These are phyloP conservation scores for Diuraphis noxia DNA, from an alignment of 1,140 invertebrate genomes.

Conservation along the genomic window DNA sequence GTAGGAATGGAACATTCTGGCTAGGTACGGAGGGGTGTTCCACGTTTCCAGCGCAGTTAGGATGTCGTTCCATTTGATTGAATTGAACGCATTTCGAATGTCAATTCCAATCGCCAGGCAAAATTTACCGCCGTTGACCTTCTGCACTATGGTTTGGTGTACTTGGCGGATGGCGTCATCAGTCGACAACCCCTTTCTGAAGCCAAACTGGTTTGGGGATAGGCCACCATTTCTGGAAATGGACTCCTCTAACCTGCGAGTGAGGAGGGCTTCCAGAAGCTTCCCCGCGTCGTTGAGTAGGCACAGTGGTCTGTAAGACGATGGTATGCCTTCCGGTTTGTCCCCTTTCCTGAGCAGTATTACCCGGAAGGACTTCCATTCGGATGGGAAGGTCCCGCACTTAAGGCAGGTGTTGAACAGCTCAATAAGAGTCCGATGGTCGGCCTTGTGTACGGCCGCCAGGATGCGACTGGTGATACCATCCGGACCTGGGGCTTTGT, in stretches of 20 bases:
- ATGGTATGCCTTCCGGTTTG: too few relatives aligned
- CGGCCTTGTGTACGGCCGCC: neutral
- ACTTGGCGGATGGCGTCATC: neutral
- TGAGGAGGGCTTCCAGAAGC: too few relatives aligned
- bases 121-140: neutral
- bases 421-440: neutral
- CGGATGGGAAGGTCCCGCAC: neutral
- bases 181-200: neutral
- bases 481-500: neutral
- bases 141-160: neutral
- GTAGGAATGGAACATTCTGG: neutral
- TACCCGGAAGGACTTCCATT: too few relatives aligned
- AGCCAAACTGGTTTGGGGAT: neutral
- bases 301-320: too few relatives aligned
- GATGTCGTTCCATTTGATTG: neutral
- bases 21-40: neutral
- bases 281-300: too few relatives aligned
- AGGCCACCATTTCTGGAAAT: neutral
- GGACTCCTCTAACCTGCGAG: too few relatives aligned
- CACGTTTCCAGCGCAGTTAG: neutral
- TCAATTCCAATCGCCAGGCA: neutral
- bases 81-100: neutral
- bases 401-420: neutral
- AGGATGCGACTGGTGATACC: neutral
- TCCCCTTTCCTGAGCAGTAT: too few relatives aligned